These are phyloP conservation scores for Petrolisthes cinctipes DNA, from an alignment of 2,888 invertebrate genomes.

Conservation along the genomic window DNA sequence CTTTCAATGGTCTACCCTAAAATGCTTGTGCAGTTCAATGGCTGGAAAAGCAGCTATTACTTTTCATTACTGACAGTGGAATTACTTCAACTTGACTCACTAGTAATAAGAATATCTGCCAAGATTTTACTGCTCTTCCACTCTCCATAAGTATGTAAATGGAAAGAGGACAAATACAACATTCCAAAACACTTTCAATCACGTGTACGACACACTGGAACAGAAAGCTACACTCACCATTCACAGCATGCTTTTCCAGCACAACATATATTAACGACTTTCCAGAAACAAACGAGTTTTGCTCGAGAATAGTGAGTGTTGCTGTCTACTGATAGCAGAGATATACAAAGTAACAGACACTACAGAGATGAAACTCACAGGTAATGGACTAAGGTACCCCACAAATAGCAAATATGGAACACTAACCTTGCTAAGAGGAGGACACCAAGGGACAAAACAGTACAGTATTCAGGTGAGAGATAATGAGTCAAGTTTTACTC, in stretches of 20 bases:
- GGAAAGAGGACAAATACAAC: slow-evolving; percentile 33
- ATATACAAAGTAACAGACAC: slow-evolving; percentile 11
- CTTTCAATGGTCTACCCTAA: slow-evolving; percentile 55
- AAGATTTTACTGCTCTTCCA: slow-evolving; percentile 45
- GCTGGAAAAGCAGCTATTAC: slow-evolving; percentile 49
- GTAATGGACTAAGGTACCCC: slow-evolving; percentile 51
- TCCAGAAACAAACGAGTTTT: background rate
- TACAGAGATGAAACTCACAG: slow-evolving; percentile 34
- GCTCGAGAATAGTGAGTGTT: slow-evolving; percentile 31
- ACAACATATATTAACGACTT: background rate
- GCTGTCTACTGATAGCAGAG: slow-evolving; percentile 22
- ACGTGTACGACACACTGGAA: slow-evolving; percentile 29
- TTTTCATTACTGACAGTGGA: slow-evolving; percentile 17
- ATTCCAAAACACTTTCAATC: slow-evolving; percentile 42
- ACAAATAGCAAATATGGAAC: slow-evolving; percentile 24
- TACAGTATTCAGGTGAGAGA: slow-evolving; percentile 18
- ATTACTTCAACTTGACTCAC: background rate
- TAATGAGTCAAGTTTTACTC: slow-evolving; percentile 17
- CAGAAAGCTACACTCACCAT: slow-evolving; percentile 38
- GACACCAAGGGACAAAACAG: slow-evolving; percentile 18
- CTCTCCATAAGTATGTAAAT: slow-evolving; percentile 27
- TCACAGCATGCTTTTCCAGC: background rate
- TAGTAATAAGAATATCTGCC: background rate
- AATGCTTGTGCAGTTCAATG: slow-evolving; percentile 51
- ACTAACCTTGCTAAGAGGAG: slow-evolving; percentile 27